Evolutionary conservation across 2,797 vertebrate species (phyloP).

Genomic region (Hoplostethus mediterraneus): DNA sequence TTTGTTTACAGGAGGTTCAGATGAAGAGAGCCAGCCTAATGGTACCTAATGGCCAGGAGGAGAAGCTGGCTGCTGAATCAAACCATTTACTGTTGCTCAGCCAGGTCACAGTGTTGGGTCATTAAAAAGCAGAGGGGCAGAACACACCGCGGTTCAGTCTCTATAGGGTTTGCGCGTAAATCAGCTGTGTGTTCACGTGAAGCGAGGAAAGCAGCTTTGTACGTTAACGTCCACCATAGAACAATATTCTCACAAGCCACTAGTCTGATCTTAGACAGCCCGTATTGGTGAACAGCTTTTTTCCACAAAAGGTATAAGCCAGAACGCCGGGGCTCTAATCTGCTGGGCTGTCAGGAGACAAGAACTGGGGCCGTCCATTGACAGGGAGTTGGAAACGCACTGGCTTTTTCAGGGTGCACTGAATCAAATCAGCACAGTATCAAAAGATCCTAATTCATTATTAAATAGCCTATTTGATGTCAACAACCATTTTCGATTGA

Average conservation of each 20-base stretch:
- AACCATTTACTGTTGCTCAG: constrained; percentile 37
- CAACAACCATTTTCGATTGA: not conserved
- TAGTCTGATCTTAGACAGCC: not conserved
- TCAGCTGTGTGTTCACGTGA: constrained; percentile 4
- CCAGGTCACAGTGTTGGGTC: constrained; percentile 44
- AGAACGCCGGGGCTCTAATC: not conserved
- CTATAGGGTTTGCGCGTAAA: not conserved
- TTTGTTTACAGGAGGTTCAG: constrained; percentile 46
- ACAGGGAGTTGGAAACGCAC: not conserved
- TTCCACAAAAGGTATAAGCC: not conserved
- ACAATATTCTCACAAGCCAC: not conserved
- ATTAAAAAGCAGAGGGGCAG: constrained; percentile 37
- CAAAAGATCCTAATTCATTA: too few species aligned
- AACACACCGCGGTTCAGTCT: constrained; percentile 22
- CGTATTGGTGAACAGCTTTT: not conserved
- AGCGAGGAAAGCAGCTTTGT: not conserved
- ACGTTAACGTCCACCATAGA: constrained; percentile 1
- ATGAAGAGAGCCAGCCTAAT: constrained; percentile 28
- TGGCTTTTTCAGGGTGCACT: not conserved
- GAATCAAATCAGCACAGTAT: too few species aligned
- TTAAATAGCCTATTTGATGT: not conserved
- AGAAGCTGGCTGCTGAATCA: constrained; percentile 34
- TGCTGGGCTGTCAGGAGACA: not conserved
- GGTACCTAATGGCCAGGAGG: constrained; percentile 22
- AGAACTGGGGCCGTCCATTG: not conserved